phyloP scores from a whole-genome alignment of 2,797 vertebrate genomes.

The Cuniculus paca region DNA sequence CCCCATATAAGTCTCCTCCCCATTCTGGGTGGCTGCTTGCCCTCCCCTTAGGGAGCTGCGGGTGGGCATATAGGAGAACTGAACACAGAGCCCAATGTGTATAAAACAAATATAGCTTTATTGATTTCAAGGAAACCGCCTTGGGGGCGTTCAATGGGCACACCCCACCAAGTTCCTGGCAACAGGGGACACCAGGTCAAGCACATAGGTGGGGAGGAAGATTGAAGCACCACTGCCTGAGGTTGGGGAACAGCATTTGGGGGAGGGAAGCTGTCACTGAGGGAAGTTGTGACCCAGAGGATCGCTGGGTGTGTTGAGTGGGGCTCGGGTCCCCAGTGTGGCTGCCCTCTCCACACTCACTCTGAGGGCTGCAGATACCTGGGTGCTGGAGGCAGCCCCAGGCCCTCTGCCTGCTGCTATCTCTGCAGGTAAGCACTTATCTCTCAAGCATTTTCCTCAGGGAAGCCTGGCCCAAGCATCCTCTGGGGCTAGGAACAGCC shows the following conservation, averaged over 20 bases:
- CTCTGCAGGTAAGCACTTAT: background rate
- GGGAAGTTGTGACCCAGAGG: background rate
- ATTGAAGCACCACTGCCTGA: background rate
- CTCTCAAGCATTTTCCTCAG: background rate
- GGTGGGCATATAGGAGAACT: background rate
- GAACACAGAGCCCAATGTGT: background rate
- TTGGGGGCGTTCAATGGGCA: background rate
- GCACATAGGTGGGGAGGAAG: background rate
- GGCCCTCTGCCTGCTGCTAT: background rate
- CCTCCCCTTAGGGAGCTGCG: background rate
- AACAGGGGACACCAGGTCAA: background rate
- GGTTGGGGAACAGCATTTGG: background rate
- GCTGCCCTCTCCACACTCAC: background rate
- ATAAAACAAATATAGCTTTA: slow-evolving; percentile 80
- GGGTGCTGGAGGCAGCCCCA: background rate
- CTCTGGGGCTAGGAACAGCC: background rate
- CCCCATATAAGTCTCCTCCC: background rate
- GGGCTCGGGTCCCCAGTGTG: background rate
- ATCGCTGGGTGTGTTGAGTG: background rate
- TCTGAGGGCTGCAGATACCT: background rate
- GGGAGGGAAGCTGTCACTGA: background rate
- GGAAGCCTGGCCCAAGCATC: background rate
- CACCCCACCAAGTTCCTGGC: background rate
- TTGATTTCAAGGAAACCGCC: slow-evolving; percentile 37
- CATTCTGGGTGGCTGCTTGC: background rate